Base-by-base conservation (phyloP, 2,888 invertebrate genomes). In the Hypselothyrea guttata region DNA sequence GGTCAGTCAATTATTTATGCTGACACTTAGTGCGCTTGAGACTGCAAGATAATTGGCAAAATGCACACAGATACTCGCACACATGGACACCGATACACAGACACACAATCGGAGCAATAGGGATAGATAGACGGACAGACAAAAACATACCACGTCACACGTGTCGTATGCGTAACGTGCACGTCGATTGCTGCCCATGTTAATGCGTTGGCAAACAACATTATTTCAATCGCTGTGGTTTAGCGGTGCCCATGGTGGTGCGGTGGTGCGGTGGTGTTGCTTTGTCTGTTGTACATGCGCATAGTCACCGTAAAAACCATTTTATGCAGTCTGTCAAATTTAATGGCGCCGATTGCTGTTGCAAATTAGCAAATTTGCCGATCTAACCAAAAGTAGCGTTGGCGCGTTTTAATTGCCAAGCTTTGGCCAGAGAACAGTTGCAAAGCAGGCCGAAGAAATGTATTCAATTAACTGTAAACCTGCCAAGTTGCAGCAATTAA, bases 151-250 rank as follows among this genome's bases (percentile, higher is more conserved):
- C 15, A 49, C 41, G 37, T 46, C 42, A 72, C 70, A 76, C 69
- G 82, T 81, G 78, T 63, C 78, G 82, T 79, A 79, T 79, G 74
- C 84, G 78, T 84, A 86, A 76, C 56, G 57, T 16, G 54, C 54
- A 38, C 35, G 49, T 35, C 47, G 52, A 42, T 54, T 63, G 53
- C 42, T 31, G 42, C 15, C 46, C 72, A 69, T 84, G 83, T 68
- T 85, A 82, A 82, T 82, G 86, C 75, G 59, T 83, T 72, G 81
- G 85, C 79, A 82, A 86, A 82, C 85, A 85, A 56, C 62, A 69
- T 81, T 76, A 81, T 47, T 59, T 57, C 58, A 61, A 46, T 53
- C 37, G 35, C 18, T 37, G n/a, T 30, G 35, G 35, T 46, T 52
- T 34, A 49, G 65, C 13, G 22, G 22, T 41, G 30, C n/a, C n/a